phyloP scores from a whole-genome alignment of 1,140 invertebrate genomes.

The Orius laevigatus region DNA sequence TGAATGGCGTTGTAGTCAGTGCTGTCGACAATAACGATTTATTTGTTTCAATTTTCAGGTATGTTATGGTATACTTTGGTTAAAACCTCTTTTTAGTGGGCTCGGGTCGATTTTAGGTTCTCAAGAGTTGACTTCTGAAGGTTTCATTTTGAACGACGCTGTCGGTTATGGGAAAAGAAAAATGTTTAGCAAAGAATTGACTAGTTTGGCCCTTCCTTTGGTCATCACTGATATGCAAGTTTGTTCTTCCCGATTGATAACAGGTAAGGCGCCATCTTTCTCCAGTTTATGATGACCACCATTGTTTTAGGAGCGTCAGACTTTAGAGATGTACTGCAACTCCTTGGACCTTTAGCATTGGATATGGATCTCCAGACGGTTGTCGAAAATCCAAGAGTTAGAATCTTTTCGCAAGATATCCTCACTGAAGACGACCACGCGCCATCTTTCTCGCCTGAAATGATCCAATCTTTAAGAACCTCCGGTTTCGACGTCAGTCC shows the following conservation, averaged over 20 bases:
- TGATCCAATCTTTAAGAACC: background rate
- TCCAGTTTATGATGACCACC: background rate
- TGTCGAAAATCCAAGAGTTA: conserved; percentile 7
- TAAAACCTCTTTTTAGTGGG: conserved; percentile 27
- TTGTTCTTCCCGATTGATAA: conserved; percentile 27
- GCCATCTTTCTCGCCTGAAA: background rate
- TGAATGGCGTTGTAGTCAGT: conserved; percentile 31
- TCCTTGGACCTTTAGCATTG: background rate
- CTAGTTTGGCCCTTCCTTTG: conserved; percentile 6
- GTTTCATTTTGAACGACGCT: conserved; percentile 29
- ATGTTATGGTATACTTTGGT: conserved; percentile 20
- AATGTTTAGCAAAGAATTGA: conserved; percentile 10
- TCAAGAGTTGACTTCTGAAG: conserved; percentile 28
- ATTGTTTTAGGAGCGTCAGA: background rate
- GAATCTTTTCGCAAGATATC: conserved; percentile 8
- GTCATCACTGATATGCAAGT: conserved; percentile 26
- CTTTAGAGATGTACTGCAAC: background rate
- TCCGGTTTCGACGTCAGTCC: conserved; percentile 9
- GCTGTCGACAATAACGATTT: conserved; percentile 47
- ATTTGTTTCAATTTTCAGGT: conserved; percentile 54
- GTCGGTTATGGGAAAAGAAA: conserved; percentile 18
- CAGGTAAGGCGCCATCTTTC: conserved; percentile 22
- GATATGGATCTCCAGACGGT: background rate
- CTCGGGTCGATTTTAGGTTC: conserved; percentile 35
- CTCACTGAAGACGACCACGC: conserved; percentile 7